Evolutionary conservation across 2,888 invertebrate genomes (phyloP), one percentile per base, ranked within the genome.

Genomic region (Entomobrya multifasciata): DNA sequence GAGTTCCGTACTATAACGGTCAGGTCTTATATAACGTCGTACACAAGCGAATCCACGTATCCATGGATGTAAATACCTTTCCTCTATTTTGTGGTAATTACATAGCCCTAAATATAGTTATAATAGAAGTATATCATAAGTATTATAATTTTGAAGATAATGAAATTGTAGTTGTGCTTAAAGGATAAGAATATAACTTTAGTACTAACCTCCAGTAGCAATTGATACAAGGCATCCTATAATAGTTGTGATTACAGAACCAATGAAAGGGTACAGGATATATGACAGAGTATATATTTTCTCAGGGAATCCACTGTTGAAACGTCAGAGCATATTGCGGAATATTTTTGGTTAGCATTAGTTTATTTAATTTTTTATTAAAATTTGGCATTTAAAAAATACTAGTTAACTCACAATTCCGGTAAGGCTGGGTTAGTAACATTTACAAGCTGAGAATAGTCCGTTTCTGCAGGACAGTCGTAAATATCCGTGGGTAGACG

Each of bases 241-340:
- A 0, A 30, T 15, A 15, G 86, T 55, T 0, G 90, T 88, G 27
- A 91, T 89, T 10, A 89, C 10, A 15, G 87, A 82, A n/a, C 91
- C 91, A 20, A 90, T 80, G 49, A 89, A 87, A 0, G 91, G 89
- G 60, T 89, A 91, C 25, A 89, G 70, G 6, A 90, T 82, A 27
- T 90, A 90, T 0, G 89, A 89, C 20, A 91, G 25, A 0, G 91
- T 88, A 47, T 79, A 91, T 4, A 91, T 13, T 36, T 90, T 91
- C 13, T 88, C 88, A 0, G 90, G 90, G 82, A 82, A 90, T 17
- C 86, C 89, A 27, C 90, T 90, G 17, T 13, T n/a, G n/a, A n/a
- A n/a, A n/a, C n/a, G n/a, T n/a, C 36, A 36, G 36, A 36, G 22
- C 6, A 44, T 30, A 70, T 25, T 65, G 8, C n/a, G 36, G n/a